phyloP scores from a whole-genome alignment of 2,113 vertebrate species.

The Burhinus oedicnemus region DNA sequence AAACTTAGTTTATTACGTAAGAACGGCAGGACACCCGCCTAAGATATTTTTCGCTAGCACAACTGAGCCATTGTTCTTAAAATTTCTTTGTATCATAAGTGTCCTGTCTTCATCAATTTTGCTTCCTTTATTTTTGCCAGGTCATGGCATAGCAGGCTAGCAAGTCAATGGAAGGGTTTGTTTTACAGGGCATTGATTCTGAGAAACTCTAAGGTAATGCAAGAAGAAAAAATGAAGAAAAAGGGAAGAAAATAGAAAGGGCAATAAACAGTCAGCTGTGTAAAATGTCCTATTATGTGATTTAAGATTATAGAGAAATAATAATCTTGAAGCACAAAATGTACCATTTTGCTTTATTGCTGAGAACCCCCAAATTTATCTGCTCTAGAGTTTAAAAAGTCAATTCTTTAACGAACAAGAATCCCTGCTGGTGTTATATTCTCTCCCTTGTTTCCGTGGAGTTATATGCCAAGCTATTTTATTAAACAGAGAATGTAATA shows the following conservation, averaged over 20 bases:
- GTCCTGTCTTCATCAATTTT: neutral
- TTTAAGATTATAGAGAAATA: constrained; percentile 27
- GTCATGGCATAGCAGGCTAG: neutral
- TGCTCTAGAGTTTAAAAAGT: constrained; percentile 29
- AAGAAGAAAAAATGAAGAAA: neutral
- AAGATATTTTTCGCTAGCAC: neutral
- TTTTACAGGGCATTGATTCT: neutral
- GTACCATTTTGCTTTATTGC: constrained; percentile 9
- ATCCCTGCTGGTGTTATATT: constrained; percentile 37
- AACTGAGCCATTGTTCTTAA: neutral
- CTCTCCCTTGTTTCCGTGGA: constrained; percentile 2
- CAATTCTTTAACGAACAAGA: constrained; percentile 60
- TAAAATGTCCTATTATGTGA: constrained; percentile 21
- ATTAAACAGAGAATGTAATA: constrained; percentile 56
- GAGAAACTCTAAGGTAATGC: neutral
- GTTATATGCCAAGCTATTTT: constrained; percentile 20
- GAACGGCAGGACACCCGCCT: neutral
- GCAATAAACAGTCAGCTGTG: constrained; percentile 23
- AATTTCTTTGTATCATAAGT: neutral
- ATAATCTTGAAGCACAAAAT: constrained; percentile 24
- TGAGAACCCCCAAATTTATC: constrained; percentile 38
- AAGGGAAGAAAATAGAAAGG: neutral
- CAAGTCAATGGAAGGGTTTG: neutral
- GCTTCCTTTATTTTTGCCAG: neutral
- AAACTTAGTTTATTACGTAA: neutral